A percentile compares a stretch with the other conserved stretches of the same genome.
Evolutionary conservation across 1,140 invertebrate species (phyloP).

Genomic region (Pomacea maculata): DNA sequence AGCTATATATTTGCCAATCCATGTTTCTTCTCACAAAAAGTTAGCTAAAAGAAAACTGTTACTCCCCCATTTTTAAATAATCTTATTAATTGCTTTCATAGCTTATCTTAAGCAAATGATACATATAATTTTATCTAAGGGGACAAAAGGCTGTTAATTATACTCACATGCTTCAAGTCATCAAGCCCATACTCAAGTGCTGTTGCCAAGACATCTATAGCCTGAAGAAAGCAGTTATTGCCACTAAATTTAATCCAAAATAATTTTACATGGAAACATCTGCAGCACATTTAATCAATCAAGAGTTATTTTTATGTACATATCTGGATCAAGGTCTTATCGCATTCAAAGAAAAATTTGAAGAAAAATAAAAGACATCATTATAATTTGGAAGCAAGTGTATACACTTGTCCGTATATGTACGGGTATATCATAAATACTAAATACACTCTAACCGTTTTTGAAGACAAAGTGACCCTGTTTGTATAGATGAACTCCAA

Average conservation of each 20-base stretch:
- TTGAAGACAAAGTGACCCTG: slow-evolving; percentile 57
- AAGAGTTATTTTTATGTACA: too few species aligned
- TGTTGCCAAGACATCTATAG: slow-evolving; percentile 60
- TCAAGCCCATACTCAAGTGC: slow-evolving; percentile 63
- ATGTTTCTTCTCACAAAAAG: too few species aligned
- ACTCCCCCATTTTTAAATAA: too few species aligned
- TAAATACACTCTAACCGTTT: slow-evolving; percentile 49
- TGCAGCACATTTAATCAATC: too few species aligned
- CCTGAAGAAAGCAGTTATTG: slow-evolving; percentile 40
- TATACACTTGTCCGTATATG: background rate
- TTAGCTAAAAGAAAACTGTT: too few species aligned
- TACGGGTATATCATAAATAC: background rate
- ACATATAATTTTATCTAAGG: too few species aligned
- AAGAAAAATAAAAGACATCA: background rate
- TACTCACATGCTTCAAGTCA: slow-evolving; percentile 57
- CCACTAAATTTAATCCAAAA: too few species aligned
- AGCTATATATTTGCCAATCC: too few species aligned
- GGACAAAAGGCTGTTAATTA: background rate
- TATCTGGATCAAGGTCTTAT: too few species aligned
- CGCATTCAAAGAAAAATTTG: background rate
- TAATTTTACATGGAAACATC: too few species aligned
- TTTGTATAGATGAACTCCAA: slow-evolving; percentile 65
- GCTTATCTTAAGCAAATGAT: too few species aligned
- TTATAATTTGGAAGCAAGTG: background rate
- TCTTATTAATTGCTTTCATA: too few species aligned